These are phyloP conservation scores for Sthenelais limicola DNA, from an alignment of 2,888 invertebrate species.

Conservation along the genomic window DNA sequence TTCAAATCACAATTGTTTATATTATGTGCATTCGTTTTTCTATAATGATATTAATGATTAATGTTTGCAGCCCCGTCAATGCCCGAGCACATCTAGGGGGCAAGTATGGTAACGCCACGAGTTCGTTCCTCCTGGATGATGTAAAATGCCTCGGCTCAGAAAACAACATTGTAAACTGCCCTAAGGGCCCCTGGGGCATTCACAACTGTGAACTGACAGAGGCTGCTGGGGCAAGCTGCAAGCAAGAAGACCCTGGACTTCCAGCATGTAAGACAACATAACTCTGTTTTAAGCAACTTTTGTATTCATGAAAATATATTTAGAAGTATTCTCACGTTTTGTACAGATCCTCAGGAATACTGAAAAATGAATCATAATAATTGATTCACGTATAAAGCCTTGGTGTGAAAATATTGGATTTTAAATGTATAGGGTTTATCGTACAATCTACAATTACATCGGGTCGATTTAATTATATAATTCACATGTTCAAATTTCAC, in stretches of 20 bases:
- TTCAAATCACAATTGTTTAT: slow-evolving; percentile 1
- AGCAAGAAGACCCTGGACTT: slow-evolving; percentile 43
- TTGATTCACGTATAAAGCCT: no score
- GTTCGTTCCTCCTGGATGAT: slow-evolving; percentile 52
- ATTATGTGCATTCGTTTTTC: neutral
- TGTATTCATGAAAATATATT: no score
- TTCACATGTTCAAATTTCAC: no score
- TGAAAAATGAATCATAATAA: no score
- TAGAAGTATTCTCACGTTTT: no score
- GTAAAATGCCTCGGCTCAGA: slow-evolving; percentile 62
- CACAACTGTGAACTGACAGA: slow-evolving; percentile 57
- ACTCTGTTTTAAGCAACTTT: no score
- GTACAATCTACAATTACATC: no score
- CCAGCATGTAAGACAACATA: slow-evolving; percentile 51
- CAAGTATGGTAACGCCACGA: slow-evolving; percentile 47
- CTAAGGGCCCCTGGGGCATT: slow-evolving; percentile 48
- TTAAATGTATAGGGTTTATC: no score
- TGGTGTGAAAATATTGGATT: no score
- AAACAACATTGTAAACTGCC: slow-evolving; percentile 56
- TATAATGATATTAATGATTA: neutral
- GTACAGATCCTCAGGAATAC: no score
- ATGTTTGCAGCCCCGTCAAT: slow-evolving; percentile 48
- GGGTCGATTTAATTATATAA: no score
- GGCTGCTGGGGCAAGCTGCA: slow-evolving; percentile 59
- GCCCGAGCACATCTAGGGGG: slow-evolving; percentile 50